Evolutionary conservation across 2,888 invertebrate genomes (phyloP).

Genomic region (Slavum lentiscoides): DNA sequence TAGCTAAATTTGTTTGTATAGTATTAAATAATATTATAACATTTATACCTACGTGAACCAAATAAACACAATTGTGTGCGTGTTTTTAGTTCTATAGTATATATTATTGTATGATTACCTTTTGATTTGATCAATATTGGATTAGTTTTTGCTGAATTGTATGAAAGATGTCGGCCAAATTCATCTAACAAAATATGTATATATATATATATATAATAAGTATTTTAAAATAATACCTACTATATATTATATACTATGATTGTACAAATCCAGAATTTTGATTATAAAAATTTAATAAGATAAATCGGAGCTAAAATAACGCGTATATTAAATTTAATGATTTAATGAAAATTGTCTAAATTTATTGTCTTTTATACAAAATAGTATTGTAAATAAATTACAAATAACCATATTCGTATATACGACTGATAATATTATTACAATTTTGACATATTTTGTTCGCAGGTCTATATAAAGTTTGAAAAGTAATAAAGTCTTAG

Average conservation of each 20-base stretch:
- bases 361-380: neutral
- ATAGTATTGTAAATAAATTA: neutral
- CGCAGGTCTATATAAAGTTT: neutral
- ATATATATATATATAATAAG: neutral
- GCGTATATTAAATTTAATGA: too few species aligned
- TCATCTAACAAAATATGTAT: neutral
- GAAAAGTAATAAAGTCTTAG: neutral
- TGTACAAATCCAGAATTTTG: too few species aligned
- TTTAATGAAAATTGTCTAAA: neutral
- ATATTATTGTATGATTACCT: too few species aligned
- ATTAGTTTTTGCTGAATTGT: neutral
- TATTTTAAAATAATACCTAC: neutral
- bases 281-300: too few species aligned
- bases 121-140: neutral
- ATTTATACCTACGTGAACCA: too few species aligned
- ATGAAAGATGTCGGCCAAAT: neutral
- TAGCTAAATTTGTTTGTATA: neutral
- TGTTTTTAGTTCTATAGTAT: neutral
- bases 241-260: too few species aligned
- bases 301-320: too few species aligned
- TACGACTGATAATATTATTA: neutral
- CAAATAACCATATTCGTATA: neutral
- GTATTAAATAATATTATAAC: too few species aligned
- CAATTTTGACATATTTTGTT: constrained; percentile 11
- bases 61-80: too few species aligned